Evolutionary conservation across 2,888 invertebrate genomes (phyloP).

Genomic region (Pelosia muscerda): DNA sequence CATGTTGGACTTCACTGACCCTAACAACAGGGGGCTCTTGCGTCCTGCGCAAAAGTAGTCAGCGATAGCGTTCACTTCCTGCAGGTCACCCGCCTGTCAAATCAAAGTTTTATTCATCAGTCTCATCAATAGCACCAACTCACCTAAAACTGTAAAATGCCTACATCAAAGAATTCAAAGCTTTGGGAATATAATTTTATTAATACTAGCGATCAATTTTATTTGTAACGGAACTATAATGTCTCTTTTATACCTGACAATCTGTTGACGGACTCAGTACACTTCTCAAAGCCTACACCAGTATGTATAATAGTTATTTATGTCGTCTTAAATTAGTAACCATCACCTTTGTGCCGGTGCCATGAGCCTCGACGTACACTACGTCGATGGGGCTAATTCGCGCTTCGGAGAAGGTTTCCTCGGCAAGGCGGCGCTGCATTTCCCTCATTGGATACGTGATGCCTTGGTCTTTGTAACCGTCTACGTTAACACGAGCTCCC

Average conservation of each 20-base stretch:
- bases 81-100: conserved; percentile 95
- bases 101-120: too few species aligned
- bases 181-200: too few species aligned
- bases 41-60: conserved; percentile 96
- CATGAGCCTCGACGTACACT: conserved; percentile 98
- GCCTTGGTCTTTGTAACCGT: conserved; percentile 96
- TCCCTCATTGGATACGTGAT: conserved; percentile 94
- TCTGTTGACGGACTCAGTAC: too few species aligned
- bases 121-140: too few species aligned
- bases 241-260: too few species aligned
- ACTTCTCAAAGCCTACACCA: too few species aligned
- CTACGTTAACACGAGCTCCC: conserved; percentile 96
- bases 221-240: too few species aligned
- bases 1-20: conserved; percentile 99
- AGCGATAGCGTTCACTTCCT: conserved; percentile 98
- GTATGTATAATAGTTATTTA: too few species aligned
- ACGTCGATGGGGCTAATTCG: conserved; percentile 94
- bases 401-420: conserved; percentile 94
- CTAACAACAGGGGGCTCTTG: conserved; percentile 93
- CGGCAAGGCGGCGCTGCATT: conserved; percentile 93
- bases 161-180: too few species aligned
- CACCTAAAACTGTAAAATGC: too few species aligned
- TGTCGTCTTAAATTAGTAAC: too few species aligned
- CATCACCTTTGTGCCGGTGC: conserved; percentile 98
- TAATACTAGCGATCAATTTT: too few species aligned